Percentiles rank a stretch among this genome's conserved stretches.
Conservation (phyloP, 2,888 invertebrate species). For the Drosophila austrosaltans region DNA sequence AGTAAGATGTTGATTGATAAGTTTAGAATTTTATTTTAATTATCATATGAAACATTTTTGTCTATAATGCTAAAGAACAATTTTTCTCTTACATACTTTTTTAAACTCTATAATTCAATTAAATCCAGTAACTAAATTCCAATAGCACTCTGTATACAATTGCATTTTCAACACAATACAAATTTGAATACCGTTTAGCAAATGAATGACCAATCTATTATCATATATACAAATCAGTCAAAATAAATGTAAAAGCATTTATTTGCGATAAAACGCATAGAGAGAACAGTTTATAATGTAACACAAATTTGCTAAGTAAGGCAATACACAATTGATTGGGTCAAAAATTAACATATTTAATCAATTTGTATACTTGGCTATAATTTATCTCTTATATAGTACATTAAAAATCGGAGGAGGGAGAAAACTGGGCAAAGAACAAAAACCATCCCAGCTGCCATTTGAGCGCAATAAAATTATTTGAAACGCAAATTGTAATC, state of each 20-base stretch:
- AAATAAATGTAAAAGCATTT: conserved; percentile 12
- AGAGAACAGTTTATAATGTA: neutral
- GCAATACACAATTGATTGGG: conserved; percentile 1
- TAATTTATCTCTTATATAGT: neutral
- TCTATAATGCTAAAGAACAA: no score
- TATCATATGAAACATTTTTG: no score
- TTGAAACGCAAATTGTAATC: conserved; percentile 20
- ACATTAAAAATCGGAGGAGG: neutral
- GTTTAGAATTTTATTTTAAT: no score
- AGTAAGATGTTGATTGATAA: neutral
- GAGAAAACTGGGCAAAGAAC: neutral
- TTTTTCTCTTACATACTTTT: no score
- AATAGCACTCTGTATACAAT: neutral
- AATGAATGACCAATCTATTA: neutral
- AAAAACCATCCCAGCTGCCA: neutral
- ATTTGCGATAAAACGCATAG: neutral
- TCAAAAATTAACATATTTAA: conserved; percentile 9
- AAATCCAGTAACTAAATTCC: no score
- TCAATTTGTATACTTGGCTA: neutral
- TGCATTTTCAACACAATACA: neutral
- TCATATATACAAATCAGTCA: neutral
- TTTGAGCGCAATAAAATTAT: conserved; percentile 25
- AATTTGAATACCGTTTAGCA: neutral
- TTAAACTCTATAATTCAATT: no score
- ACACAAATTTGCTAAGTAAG: neutral